phyloP scores from a whole-genome alignment of 2,888 invertebrate genomes.

The Epicampocera succincta region DNA sequence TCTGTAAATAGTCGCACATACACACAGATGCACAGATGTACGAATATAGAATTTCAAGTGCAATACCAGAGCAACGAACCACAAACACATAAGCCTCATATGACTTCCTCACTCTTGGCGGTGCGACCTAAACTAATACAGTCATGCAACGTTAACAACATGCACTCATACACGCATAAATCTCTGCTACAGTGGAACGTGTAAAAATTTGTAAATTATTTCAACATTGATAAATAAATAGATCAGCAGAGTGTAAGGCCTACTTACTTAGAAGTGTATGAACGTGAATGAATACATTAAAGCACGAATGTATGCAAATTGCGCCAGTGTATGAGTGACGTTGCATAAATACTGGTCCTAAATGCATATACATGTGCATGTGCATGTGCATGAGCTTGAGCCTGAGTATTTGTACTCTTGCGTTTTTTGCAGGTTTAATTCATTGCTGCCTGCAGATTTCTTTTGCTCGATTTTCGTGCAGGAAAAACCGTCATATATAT shows the following conservation, averaged over 20 bases:
- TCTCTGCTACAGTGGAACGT: conserved; percentile 24
- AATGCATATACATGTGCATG: conserved; percentile 38
- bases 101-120: conserved; percentile 56
- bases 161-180: conserved; percentile 10
- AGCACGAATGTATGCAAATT: conserved; percentile 13
- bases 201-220: conserved; percentile 56
- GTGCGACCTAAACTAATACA: conserved; percentile 43
- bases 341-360: conserved; percentile 36
- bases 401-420: conserved; percentile 2
- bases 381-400: not conserved
- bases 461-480: conserved; percentile 6
- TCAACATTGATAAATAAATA: conserved; percentile 67
- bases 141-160: not conserved
- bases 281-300: conserved; percentile 5
- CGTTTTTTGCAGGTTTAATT: conserved; percentile 27
- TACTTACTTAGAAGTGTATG: conserved; percentile 48
- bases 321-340: conserved; percentile 24
- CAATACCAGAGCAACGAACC: conserved; percentile 68
- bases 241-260: conserved; percentile 59
- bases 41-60: conserved; percentile 62
- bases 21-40: no score
- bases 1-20: no score
- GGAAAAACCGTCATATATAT: not conserved
- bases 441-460: conserved; percentile 24
- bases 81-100: conserved; percentile 57